These are phyloP conservation scores for Drosophila kikkawai DNA, from an alignment of 1,140 invertebrate genomes.

Conservation along the genomic window DNA sequence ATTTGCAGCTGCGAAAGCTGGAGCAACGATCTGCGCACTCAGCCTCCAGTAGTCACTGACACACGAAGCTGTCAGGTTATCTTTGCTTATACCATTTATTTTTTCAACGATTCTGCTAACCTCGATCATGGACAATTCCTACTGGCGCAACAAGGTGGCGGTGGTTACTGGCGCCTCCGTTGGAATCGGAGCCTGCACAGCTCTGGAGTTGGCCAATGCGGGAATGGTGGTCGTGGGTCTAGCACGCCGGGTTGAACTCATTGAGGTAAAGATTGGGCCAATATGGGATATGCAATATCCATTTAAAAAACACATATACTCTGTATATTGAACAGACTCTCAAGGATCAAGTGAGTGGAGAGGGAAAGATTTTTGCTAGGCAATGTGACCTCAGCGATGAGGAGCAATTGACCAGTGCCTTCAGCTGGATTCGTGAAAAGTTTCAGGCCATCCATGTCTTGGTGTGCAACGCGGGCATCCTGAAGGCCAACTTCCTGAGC, in stretches of 20 bases:
- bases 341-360: constrained; percentile 57
- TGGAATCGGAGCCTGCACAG: constrained; percentile 87
- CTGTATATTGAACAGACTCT: constrained; percentile 48
- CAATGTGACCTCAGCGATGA: constrained; percentile 88
- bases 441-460: constrained; percentile 74
- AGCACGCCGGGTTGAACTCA: constrained; percentile 86
- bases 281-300: too few relatives aligned
- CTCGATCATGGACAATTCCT: constrained; percentile 85
- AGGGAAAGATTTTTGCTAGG: constrained; percentile 77
- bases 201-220: constrained; percentile 85
- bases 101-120: background rate
- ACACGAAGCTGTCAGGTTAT: constrained; percentile 42
- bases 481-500: constrained; percentile 77
- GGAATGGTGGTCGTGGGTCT: constrained; percentile 88
- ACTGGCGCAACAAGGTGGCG: constrained; percentile 88
- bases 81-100: constrained; percentile 1
- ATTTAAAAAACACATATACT: background rate
- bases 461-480: constrained; percentile 79
- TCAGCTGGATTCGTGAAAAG: constrained; percentile 83
- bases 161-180: constrained; percentile 89
- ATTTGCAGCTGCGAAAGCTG: constrained; percentile 5
- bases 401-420: constrained; percentile 86
- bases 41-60: constrained; percentile 42
- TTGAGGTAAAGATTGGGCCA: constrained; percentile 75
- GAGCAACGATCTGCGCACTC: constrained; percentile 19